Evolutionary conservation across 2,797 vertebrate genomes (phyloP).

Genomic region (Enteromius trimaculatus): DNA sequence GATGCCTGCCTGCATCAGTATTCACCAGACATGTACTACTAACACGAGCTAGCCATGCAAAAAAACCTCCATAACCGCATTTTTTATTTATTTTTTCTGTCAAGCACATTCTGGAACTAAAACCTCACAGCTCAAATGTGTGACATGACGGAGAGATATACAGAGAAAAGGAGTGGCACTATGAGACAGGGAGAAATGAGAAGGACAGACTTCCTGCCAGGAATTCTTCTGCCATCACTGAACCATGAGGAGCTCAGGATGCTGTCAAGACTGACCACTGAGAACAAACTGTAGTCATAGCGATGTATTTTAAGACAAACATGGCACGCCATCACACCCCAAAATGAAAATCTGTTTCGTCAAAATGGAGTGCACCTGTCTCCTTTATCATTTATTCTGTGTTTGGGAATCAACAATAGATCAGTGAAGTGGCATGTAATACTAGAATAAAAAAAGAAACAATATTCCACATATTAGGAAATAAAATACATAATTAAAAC

Average conservation of each 20-base stretch:
- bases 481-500: background rate
- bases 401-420: background rate
- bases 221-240: slow-evolving; percentile 55
- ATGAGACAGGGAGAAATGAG: slow-evolving; percentile 6
- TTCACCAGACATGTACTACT: slow-evolving; percentile 16
- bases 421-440: background rate
- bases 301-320: slow-evolving; percentile 44
- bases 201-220: slow-evolving; percentile 35
- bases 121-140: slow-evolving; percentile 4
- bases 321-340: slow-evolving; percentile 22
- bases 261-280: slow-evolving; percentile 38
- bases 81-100: background rate
- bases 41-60: background rate
- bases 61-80: background rate
- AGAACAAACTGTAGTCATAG: slow-evolving; percentile 32
- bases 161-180: background rate
- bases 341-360: slow-evolving; percentile 34
- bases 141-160: background rate
- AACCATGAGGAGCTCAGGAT: slow-evolving; percentile 40
- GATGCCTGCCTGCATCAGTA: slow-evolving; percentile 5
- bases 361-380: slow-evolving; percentile 20
- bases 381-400: background rate
- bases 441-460: background rate
- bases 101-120: background rate
- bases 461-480: background rate